A percentile compares a stretch with the other conserved stretches of the same genome.
phyloP scores from a whole-genome alignment of 2,113 vertebrate genomes.

The Protobothrops mucrosquamatus region DNA sequence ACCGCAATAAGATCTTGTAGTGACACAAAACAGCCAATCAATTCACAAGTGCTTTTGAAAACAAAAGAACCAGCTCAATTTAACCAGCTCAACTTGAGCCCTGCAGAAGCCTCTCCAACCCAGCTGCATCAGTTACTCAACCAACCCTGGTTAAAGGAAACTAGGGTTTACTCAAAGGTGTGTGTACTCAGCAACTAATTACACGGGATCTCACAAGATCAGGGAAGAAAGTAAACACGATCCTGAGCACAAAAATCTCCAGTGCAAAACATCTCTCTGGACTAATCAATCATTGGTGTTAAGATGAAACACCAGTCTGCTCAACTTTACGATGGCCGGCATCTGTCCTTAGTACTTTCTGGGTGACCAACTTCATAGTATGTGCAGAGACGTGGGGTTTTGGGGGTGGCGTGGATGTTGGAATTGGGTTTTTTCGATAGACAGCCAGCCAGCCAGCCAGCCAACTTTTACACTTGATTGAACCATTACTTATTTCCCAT shows the following conservation, averaged over 20 bases:
- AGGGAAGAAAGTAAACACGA: not conserved
- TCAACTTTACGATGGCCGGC: not conserved
- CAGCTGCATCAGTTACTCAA: not conserved
- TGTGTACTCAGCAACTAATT: not conserved
- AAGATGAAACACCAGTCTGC: not conserved
- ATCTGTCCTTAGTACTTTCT: not conserved
- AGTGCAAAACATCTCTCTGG: not conserved
- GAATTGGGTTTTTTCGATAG: not conserved
- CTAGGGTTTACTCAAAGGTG: not conserved
- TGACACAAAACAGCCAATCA: not conserved
- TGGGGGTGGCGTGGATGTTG: not conserved
- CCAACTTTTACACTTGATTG: not conserved
- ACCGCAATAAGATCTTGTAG: not conserved
- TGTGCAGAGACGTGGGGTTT: not conserved
- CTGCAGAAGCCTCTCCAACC: not conserved
- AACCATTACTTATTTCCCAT: not conserved
- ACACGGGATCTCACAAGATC: not conserved
- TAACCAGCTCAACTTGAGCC: not conserved
- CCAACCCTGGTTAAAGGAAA: not conserved
- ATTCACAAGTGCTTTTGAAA: not conserved
- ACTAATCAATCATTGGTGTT: not conserved
- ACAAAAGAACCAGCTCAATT: not conserved
- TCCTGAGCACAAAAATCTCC: not conserved
- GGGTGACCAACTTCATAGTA: not conserved
- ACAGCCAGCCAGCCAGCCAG: not conserved